These are phyloP conservation scores for Lymantria dispar DNA, from an alignment of 2,888 invertebrate species.

Conservation along the genomic window DNA sequence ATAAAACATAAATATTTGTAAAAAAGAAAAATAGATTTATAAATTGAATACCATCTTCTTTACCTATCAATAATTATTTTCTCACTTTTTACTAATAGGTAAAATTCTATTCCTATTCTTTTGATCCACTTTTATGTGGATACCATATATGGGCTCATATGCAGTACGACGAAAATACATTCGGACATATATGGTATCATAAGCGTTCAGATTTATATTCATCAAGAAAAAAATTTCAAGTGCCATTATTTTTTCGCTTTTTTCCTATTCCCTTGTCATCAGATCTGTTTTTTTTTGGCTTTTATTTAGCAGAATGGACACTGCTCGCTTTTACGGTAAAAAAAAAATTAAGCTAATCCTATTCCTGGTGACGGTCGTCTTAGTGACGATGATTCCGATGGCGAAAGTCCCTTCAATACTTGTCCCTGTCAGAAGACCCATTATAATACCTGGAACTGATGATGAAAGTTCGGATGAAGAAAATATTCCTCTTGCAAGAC, in stretches of 20 bases:
- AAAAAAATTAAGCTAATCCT: conserved; percentile 1
- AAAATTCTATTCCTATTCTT: neutral
- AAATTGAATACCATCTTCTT: neutral
- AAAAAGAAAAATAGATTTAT: too few species aligned
- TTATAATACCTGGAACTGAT: too few species aligned
- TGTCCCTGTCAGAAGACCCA: too few species aligned
- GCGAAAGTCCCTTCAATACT: too few species aligned
- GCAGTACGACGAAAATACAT: neutral
- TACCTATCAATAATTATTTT: neutral
- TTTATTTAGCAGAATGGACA: conserved; percentile 1
- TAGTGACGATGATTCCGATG: conserved; percentile 3
- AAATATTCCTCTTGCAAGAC: too few species aligned
- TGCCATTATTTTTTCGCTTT: neutral
- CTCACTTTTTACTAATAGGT: neutral
- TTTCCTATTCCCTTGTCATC: neutral
- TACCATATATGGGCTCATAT: neutral
- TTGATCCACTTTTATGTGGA: neutral
- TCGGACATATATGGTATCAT: neutral
- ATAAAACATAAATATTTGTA: neutral
- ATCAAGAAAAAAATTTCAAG: neutral
- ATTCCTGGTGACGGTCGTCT: conserved; percentile 4
- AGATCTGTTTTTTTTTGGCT: neutral
- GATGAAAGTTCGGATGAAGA: too few species aligned
- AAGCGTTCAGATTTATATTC: neutral
- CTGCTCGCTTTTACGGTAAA: conserved; percentile 2